These are phyloP conservation scores for Imbricaverruca yamaguchii DNA, from an alignment of 2,888 invertebrate genomes.

Conservation along the genomic window DNA sequence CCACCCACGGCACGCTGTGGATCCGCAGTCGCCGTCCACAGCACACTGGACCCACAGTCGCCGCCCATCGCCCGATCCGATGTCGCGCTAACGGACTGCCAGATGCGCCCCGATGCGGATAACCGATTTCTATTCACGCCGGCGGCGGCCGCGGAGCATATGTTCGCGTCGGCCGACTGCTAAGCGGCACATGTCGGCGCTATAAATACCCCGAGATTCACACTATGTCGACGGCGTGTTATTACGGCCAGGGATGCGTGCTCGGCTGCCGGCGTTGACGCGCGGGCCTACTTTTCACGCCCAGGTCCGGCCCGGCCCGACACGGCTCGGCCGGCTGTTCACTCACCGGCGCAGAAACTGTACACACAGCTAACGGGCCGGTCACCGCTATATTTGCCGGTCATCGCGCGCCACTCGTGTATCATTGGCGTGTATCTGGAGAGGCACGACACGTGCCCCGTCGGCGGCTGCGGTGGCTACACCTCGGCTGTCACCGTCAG, in stretches of 20 bases:
- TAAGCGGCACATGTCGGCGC: not conserved
- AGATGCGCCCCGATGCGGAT: not conserved
- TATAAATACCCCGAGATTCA: not conserved
- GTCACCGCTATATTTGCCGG: not conserved
- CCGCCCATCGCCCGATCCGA: too few species aligned
- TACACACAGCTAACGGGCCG: constrained; percentile 1
- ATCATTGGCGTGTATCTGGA: not conserved
- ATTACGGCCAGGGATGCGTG: not conserved
- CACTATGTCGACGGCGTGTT: not conserved
- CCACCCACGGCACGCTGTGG: too few species aligned
- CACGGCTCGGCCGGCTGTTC: not conserved
- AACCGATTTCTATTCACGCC: not conserved
- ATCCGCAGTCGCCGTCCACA: too few species aligned
- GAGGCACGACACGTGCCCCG: not conserved
- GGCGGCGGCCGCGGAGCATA: not conserved
- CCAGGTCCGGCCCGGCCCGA: not conserved
- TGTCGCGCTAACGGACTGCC: not conserved
- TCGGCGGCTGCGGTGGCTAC: not conserved
- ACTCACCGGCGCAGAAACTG: not conserved
- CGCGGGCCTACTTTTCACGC: constrained; percentile 8
- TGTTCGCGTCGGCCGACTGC: not conserved
- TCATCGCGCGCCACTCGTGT: not conserved
- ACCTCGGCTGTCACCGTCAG: not conserved
- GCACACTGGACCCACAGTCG: too few species aligned
- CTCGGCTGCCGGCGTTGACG: not conserved